Conservation (phyloP, 2,113 vertebrate genomes). For the Loxodonta africana region DNA sequence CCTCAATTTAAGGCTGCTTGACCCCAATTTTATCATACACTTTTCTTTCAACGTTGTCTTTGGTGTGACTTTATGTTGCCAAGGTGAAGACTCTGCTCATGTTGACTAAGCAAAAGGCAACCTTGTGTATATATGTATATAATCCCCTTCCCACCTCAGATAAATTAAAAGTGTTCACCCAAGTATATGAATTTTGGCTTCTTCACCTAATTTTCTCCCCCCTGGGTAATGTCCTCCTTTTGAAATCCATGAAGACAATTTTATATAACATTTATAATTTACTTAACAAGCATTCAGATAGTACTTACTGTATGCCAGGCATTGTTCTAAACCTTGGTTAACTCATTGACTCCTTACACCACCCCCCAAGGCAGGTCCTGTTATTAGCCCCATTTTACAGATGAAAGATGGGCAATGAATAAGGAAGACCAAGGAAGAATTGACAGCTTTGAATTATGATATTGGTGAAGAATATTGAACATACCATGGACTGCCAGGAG, state of each 20-base stretch:
- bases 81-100: background rate
- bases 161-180: background rate
- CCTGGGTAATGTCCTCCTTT: background rate
- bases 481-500: too few relatives aligned
- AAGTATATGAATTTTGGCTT: background rate
- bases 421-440: too few relatives aligned
- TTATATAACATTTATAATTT: background rate
- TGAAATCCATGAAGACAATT: background rate
- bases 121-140: background rate
- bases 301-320: background rate
- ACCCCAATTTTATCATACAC: slow-evolving; percentile 68
- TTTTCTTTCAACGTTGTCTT: slow-evolving; percentile 44
- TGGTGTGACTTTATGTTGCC: slow-evolving; percentile 46
- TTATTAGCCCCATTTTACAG: background rate
- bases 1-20: slow-evolving; percentile 70
- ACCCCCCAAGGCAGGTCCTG: background rate
- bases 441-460: too few relatives aligned
- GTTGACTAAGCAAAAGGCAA: slow-evolving; percentile 31
- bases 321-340: background rate
- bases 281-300: background rate
- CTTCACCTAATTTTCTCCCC: background rate
- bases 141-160: background rate
- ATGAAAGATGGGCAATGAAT: background rate
- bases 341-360: background rate
- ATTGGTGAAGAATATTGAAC: too few relatives aligned